A percentile compares a stretch with the other conserved stretches of the same genome.
Conservation (phyloP, 2,113 vertebrate genomes). For the Elaphurus davidianus region DNA sequence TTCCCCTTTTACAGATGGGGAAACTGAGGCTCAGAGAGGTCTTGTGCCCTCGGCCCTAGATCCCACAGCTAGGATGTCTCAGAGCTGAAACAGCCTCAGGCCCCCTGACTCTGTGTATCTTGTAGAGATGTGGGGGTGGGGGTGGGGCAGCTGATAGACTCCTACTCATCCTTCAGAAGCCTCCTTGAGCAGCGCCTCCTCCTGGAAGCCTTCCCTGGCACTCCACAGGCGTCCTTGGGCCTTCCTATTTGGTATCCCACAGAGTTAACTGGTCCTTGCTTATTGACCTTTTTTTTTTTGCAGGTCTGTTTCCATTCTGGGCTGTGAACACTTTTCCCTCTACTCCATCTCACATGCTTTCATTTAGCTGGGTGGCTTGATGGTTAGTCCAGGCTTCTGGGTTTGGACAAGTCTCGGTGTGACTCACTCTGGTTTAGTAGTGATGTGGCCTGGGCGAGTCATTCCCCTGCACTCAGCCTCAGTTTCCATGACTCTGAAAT, state of each 20-base stretch:
- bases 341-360: background rate
- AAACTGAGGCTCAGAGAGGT: constrained; percentile 21
- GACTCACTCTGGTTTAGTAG: background rate
- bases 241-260: background rate
- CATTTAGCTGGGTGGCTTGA: background rate
- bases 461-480: background rate
- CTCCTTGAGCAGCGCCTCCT: background rate
- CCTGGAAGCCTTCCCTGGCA: background rate
- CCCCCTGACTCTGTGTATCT: background rate
- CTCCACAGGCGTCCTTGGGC: background rate
- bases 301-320: background rate
- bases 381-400: background rate
- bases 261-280: background rate
- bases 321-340: background rate
- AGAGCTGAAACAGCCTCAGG: background rate
- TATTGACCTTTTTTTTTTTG: background rate
- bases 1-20: background rate
- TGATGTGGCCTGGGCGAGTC: background rate
- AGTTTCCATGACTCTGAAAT: background rate
- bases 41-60: background rate
- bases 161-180: background rate
- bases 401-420: background rate
- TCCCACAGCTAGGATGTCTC: background rate
- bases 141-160: background rate
- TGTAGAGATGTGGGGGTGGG: background rate